Base-by-base conservation (phyloP, 2,888 invertebrate species). In the Tinea semifulvella region DNA sequence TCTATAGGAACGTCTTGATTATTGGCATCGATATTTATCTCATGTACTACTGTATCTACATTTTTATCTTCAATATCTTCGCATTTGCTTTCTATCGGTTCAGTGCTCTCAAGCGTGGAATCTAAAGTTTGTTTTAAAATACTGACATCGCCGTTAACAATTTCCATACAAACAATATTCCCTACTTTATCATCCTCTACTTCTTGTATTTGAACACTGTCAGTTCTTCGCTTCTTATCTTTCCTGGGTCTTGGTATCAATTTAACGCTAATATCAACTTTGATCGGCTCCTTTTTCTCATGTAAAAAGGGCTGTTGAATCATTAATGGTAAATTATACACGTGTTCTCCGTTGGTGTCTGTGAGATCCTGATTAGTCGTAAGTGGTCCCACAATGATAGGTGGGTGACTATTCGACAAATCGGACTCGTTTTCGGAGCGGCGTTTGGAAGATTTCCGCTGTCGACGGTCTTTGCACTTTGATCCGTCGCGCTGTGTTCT, bases 251-350 rank as follows among this genome's bases (percentile, higher is more conserved):
- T 88, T 52, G 89, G 88, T 67, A 89, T 84, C 65, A 90, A 77
- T 67, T 89, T 88, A 50, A 90, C 88, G 68, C 87, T 89, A 59
- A 90, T 88, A 65, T 90, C 90, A 72, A 90, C 87, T 82, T 89
- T 90, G 55, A 90, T 87, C 44, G 89, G 89, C 72, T 86, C 86
- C 84, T 86, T 86, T 82, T 82, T 82, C 80, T 80, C 82, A 46
- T 74, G 82, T 81, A 82, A 82, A 81, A 81, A 82, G 79, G 82
- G 82, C 69, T 82, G 82, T 81, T 81, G 79, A 63, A 82, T 82
- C 73, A 77, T 80, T 55, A 82, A 68, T 50, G 82, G 82, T 47
- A 82, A 59, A 55, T 79, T 80, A 54, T 72, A 77, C 47, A 70
- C 65, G 51, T 68, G 80, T 53, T 77, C 79, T 54, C 76, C 77